Base-by-base conservation (phyloP, 2,888 invertebrate species). In the Xestoiulus laeticollis region DNA sequence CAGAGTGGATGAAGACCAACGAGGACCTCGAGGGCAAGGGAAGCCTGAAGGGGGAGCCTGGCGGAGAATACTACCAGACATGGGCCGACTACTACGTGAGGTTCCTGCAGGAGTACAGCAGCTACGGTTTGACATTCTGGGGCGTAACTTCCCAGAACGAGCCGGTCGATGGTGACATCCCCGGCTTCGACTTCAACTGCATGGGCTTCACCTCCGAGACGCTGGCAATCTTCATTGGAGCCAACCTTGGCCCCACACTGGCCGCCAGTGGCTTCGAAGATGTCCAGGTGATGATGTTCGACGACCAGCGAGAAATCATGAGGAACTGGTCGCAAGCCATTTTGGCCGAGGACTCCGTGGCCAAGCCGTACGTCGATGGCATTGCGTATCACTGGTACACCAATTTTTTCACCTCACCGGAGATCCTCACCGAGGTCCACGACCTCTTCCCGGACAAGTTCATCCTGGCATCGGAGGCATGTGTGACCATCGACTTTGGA, bases 381-480 rank as follows among this genome's bases (percentile, higher is more conserved):
- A 93, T 96, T 78, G 96, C 95, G 0, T 92, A 97, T 4, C 98
- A 98, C 92, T 98, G 96, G 95, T 98, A 98, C 91, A 93, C 93
- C 88, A 96, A 97, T 92, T 91, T 91, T 26, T 91, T 94, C 48
- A 91, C 94, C 48, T 93, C 95, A 0, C 91, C 94, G 0, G 90
- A 90, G 5, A 92, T 95, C 43, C 92, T 97, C n/a, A 93, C 94
- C 19, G 89, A 91, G 43, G 93, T 95, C 0, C 95, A 95, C 89
- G 89, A 93, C 0, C 91, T 92, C 82, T 94, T 94, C 91, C 95
- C 96, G 0, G 93, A 94, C 88, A 95, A 96, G 91, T 94, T 96
- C 89, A 92, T 97, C 19, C 91, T 98, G 8, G 94, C 95, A 44
- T 96, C 97, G 0, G 98, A 98, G 92, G 96, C 97, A 16, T 96